These are phyloP conservation scores for Saiga tatarica DNA, from an alignment of 2,113 vertebrate species.

Conservation along the genomic window DNA sequence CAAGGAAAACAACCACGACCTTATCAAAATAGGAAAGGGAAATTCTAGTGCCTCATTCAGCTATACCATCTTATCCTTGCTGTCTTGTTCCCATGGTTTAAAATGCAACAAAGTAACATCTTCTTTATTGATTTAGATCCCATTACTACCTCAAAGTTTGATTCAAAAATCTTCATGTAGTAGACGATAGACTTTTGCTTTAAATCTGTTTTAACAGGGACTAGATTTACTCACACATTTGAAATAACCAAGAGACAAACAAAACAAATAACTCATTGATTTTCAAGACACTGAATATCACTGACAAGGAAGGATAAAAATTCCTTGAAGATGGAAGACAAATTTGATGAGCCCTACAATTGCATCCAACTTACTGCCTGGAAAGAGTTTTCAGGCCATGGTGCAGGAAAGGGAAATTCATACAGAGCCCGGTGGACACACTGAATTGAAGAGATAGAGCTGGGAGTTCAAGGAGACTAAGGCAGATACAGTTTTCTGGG, in stretches of 20 bases:
- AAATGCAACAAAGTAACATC: conserved; percentile 23
- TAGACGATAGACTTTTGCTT: neutral
- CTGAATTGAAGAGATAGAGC: neutral
- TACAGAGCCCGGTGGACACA: neutral
- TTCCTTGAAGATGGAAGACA: neutral
- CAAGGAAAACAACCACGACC: neutral
- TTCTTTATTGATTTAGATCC: neutral
- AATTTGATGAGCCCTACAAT: neutral
- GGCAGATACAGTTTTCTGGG: neutral
- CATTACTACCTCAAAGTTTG: neutral
- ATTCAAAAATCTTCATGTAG: neutral
- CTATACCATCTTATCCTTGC: neutral
- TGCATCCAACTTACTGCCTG: neutral
- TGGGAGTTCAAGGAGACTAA: neutral
- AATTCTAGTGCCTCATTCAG: neutral
- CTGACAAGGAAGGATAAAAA: neutral
- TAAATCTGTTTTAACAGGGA: neutral
- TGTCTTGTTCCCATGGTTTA: neutral
- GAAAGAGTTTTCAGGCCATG: neutral
- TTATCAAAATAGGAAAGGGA: neutral
- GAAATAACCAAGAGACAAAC: neutral
- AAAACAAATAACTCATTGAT: neutral
- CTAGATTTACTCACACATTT: neutral
- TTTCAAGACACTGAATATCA: neutral
- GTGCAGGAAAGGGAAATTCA: neutral